Conservation (phyloP, 2,888 invertebrate genomes). For the Leptinotarsa tumamoca region DNA sequence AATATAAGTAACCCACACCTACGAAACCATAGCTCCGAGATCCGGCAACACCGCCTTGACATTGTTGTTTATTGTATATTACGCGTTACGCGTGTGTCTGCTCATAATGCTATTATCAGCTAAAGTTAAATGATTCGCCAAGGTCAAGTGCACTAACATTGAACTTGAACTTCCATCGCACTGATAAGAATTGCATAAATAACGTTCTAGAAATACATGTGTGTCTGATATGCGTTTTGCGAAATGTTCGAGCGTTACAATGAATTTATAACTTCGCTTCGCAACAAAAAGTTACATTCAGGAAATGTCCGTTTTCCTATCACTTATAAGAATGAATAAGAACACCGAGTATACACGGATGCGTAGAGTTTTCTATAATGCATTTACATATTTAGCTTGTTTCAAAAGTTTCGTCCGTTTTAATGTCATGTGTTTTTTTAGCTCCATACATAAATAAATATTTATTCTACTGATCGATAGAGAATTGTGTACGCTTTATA, state of each 20-base stretch:
- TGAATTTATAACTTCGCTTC: not conserved
- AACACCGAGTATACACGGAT: no score
- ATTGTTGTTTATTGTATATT: slow-evolving; percentile 28
- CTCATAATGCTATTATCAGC: slow-evolving; percentile 24
- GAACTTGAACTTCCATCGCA: slow-evolving; percentile 43
- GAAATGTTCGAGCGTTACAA: not conserved
- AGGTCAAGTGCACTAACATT: slow-evolving; percentile 43
- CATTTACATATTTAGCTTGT: no score
- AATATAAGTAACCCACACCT: not conserved
- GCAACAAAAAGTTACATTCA: not conserved
- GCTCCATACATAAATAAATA: no score
- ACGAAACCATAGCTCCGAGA: not conserved
- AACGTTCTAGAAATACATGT: slow-evolving; percentile 19
- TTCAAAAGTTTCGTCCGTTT: no score
- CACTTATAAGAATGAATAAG: not conserved
- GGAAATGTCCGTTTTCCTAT: not conserved
- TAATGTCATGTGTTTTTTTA: no score
- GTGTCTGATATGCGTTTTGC: slow-evolving; percentile 12
- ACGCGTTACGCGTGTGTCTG: slow-evolving; percentile 31
- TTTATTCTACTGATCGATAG: no score
- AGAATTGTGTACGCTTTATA: no score
- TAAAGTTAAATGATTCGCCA: slow-evolving; percentile 34
- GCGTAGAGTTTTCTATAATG: no score
- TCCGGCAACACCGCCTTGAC: slow-evolving; percentile 8
- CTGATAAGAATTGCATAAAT: slow-evolving; percentile 39